Percentiles rank a stretch among this genome's conserved stretches.
phyloP scores from a whole-genome alignment of 2,797 vertebrate genomes.

The Discoglossus pictus region DNA sequence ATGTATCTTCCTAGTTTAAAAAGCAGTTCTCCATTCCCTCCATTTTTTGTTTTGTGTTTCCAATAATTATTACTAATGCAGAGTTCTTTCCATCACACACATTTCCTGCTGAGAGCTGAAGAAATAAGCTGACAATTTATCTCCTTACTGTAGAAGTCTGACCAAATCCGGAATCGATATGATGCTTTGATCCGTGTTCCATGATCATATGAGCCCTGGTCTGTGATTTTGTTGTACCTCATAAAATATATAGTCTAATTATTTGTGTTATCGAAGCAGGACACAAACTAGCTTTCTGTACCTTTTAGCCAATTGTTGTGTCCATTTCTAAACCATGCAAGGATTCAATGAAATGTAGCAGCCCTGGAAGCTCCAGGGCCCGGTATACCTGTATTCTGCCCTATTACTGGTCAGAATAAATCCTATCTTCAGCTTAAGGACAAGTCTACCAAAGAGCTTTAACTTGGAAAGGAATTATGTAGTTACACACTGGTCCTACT shows the following conservation, averaged over 20 bases:
- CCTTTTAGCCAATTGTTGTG: conserved; percentile 57
- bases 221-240: conserved; percentile 57
- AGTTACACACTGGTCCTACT: conserved; percentile 37
- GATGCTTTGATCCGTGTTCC: conserved; percentile 55
- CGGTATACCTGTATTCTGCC: conserved; percentile 42
- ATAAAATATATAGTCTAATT: conserved; percentile 54
- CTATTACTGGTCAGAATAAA: conserved; percentile 34
- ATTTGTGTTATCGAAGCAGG: conserved; percentile 58
- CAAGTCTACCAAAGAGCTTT: conserved; percentile 57
- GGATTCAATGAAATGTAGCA: conserved; percentile 54
- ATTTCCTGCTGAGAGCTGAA: conserved; percentile 49
- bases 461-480: not conserved
- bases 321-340: conserved; percentile 54
- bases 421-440: not conserved
- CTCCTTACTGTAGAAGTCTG: not conserved
- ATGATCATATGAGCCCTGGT: conserved; percentile 60
- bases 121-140: conserved; percentile 5
- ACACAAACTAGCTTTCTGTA: conserved; percentile 58
- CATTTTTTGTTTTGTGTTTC: not conserved
- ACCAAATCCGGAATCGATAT: conserved; percentile 48
- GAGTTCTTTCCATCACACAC: conserved; percentile 34
- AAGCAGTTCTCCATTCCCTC: not conserved
- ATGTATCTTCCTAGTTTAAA: not conserved
- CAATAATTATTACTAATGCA: conserved; percentile 48
- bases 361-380: conserved; percentile 47